Evolutionary conservation across 2,797 vertebrate genomes (phyloP).

Genomic region (Knipowitschia caucasica): DNA sequence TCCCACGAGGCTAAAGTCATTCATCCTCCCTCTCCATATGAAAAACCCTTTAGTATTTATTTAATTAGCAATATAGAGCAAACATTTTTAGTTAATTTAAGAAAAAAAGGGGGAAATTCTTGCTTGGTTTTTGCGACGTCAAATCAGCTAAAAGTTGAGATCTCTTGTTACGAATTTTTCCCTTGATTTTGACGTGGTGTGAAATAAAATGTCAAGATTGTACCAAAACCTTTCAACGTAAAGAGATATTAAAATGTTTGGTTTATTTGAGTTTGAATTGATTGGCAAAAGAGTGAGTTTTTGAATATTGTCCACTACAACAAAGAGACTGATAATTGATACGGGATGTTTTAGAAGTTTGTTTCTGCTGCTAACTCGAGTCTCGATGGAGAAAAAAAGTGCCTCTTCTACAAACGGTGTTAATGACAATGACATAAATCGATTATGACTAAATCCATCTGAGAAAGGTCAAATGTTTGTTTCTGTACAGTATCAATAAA

Average conservation of each 20-base stretch:
- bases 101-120: neutral
- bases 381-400: slow-evolving; percentile 64
- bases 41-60: neutral
- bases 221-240: neutral
- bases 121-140: neutral
- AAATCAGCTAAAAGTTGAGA: too few relatives aligned
- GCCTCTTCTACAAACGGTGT: slow-evolving; percentile 49
- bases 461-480: slow-evolving; percentile 1
- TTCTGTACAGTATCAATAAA: slow-evolving; percentile 4
- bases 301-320: slow-evolving; percentile 28
- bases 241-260: slow-evolving; percentile 3
- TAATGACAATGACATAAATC: neutral
- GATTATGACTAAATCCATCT: neutral
- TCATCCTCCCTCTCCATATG: neutral
- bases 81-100: neutral
- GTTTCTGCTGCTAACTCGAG: slow-evolving; percentile 38
- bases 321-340: slow-evolving; percentile 24
- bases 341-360: neutral
- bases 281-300: too few relatives aligned
- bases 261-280: slow-evolving; percentile 24
- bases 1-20: neutral
- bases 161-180: too few relatives aligned
- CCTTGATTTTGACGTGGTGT: too few relatives aligned
- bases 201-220: neutral
- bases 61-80: neutral